phyloP scores from a whole-genome alignment of 2,888 invertebrate species.

The Cryptus armator region DNA sequence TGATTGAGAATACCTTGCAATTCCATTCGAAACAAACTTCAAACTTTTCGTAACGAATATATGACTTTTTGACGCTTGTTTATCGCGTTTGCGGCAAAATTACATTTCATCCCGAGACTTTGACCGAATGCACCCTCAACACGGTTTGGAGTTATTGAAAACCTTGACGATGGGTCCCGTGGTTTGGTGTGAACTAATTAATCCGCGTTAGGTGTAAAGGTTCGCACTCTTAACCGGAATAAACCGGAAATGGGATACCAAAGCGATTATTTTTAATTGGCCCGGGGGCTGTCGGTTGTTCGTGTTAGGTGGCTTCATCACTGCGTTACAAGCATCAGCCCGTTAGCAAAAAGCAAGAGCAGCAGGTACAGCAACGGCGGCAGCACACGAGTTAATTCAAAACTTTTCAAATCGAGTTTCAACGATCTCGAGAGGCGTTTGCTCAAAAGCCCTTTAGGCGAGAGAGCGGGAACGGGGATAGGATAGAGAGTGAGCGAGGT shows the following conservation, averaged over 20 bases:
- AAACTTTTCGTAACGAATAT: background rate
- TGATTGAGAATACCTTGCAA: constrained; percentile 53
- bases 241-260: constrained; percentile 22
- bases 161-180: constrained; percentile 2
- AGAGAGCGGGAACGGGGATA: constrained; percentile 59
- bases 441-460: constrained; percentile 62
- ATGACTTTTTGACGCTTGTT: constrained; percentile 9
- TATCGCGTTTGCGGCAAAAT: background rate
- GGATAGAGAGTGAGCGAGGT: constrained; percentile 8
- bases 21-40: constrained; percentile 41
- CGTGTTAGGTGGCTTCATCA: constrained; percentile 63
- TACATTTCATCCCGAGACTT: background rate
- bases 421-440: constrained; percentile 51
- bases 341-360: constrained; percentile 45
- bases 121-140: background rate
- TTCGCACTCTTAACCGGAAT: constrained; percentile 19
- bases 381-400: constrained; percentile 66
- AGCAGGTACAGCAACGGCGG: constrained; percentile 12
- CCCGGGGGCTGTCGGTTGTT: constrained; percentile 47
- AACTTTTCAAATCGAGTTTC: constrained; percentile 69
- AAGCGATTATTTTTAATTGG: constrained; percentile 63
- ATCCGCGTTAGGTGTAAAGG: constrained; percentile 13
- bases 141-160: background rate
- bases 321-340: constrained; percentile 46
- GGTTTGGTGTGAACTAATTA: constrained; percentile 41